Evolutionary conservation across 2,113 vertebrate genomes (phyloP).

Genomic region (Indri indri): DNA sequence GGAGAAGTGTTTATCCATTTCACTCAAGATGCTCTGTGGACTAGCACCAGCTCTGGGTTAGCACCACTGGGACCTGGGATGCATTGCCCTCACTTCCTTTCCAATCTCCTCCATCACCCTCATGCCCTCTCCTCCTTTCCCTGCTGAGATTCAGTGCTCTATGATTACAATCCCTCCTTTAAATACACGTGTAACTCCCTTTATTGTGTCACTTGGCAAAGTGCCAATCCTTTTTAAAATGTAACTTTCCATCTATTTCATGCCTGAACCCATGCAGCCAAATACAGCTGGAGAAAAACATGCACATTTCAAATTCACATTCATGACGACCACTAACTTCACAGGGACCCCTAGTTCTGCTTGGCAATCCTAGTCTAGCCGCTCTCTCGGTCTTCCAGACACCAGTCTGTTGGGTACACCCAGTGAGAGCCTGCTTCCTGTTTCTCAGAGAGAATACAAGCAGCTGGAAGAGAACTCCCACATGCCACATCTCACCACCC

Average conservation of each 20-base stretch:
- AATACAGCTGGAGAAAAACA: neutral
- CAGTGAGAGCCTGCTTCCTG: neutral
- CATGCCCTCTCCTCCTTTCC: neutral
- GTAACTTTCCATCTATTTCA: neutral
- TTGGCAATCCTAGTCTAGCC: neutral
- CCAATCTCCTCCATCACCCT: neutral
- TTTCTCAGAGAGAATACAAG: neutral
- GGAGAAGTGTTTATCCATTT: neutral
- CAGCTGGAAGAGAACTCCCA: neutral
- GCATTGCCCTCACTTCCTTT: neutral
- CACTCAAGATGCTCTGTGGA: neutral
- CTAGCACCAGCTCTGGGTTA: neutral
- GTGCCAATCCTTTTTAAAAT: neutral
- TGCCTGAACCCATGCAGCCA: neutral
- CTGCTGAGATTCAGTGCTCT: neutral
- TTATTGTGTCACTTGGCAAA: neutral
- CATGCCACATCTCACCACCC: neutral
- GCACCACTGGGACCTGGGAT: neutral
- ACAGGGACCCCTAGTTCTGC: neutral
- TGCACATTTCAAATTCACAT: neutral
- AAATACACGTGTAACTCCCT: neutral
- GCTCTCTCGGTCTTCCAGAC: too few relatives aligned
- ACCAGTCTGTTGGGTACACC: too few relatives aligned
- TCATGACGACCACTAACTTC: neutral
- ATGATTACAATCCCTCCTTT: neutral